Evolutionary conservation across 1,140 invertebrate species (phyloP).

Genomic region (Saccostrea echinata): DNA sequence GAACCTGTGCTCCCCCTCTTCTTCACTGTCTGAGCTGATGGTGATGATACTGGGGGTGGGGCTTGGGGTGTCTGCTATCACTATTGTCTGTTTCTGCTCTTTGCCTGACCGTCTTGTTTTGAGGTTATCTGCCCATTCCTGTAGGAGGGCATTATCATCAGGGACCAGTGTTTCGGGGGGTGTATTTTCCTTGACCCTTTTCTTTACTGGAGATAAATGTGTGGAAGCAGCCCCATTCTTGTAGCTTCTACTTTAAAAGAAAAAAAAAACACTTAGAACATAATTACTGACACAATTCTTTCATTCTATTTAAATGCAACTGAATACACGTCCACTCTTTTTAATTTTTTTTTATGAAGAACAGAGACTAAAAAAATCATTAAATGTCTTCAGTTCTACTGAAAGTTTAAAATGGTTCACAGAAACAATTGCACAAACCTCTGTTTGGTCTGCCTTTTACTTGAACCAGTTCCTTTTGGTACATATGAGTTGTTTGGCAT

Average conservation of each 20-base stretch:
- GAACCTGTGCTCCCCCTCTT: slow-evolving; percentile 80
- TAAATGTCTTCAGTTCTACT: background rate
- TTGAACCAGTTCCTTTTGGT: slow-evolving; percentile 63
- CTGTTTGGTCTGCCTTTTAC: slow-evolving; percentile 73
- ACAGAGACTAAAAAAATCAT: too few relatives aligned
- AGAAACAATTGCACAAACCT: slow-evolving; percentile 60
- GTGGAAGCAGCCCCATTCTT: slow-evolving; percentile 88
- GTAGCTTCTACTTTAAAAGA: slow-evolving; percentile 48
- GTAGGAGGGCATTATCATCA: slow-evolving; percentile 66
- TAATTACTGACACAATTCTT: background rate
- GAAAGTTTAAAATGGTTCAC: background rate
- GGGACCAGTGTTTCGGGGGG: slow-evolving; percentile 84
- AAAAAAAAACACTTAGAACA: background rate
- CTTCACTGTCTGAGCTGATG: slow-evolving; percentile 97
- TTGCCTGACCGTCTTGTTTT: slow-evolving; percentile 55
- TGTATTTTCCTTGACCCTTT: slow-evolving; percentile 97
- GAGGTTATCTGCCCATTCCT: slow-evolving; percentile 63
- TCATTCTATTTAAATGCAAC: too few relatives aligned
- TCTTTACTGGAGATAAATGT: slow-evolving; percentile 97
- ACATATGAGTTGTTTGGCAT: slow-evolving; percentile 68
- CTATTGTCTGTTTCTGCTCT: slow-evolving; percentile 87
- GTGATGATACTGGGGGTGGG: slow-evolving; percentile 94
- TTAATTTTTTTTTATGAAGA: background rate
- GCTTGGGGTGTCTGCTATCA: slow-evolving; percentile 94
- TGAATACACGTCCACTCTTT: too few relatives aligned